phyloP scores from a whole-genome alignment of 2,888 invertebrate species.

The Yponomeuta plumbellus region DNA sequence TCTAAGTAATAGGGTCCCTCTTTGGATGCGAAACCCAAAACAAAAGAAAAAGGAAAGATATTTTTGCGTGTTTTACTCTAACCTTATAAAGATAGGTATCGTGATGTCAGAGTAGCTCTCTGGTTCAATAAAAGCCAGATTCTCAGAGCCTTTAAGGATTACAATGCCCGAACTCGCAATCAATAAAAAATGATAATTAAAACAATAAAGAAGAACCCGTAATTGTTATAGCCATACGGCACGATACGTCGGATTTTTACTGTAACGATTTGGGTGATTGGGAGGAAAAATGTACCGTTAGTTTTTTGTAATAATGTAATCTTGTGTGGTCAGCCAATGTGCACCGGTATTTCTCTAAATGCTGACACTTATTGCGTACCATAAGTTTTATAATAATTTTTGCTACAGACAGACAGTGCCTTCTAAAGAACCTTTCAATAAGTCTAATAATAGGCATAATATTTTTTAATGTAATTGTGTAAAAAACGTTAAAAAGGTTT shows the following conservation, averaged over 20 bases:
- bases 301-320: slow-evolving; percentile 49
- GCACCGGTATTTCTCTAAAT: too few species aligned
- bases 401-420: too few species aligned
- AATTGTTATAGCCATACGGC: slow-evolving; percentile 55
- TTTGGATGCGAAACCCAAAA: too few species aligned
- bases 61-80: too few species aligned
- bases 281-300: slow-evolving; percentile 45
- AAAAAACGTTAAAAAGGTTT: too few species aligned
- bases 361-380: too few species aligned
- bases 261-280: slow-evolving; percentile 30
- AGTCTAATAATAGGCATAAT: too few species aligned
- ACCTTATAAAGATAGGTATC: background rate
- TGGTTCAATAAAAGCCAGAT: background rate
- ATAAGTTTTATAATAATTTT: too few species aligned
- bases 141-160: background rate
- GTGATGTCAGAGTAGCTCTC: background rate
- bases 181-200: slow-evolving; percentile 7
- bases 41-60: too few species aligned
- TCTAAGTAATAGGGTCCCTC: too few species aligned
- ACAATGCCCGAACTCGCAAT: slow-evolving; percentile 3
- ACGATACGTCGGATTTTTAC: slow-evolving; percentile 44
- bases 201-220: slow-evolving; percentile 39
- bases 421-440: too few species aligned
- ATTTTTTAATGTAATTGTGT: too few species aligned
- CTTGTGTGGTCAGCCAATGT: slow-evolving; percentile 67